A percentile compares a stretch with the other conserved stretches of the same genome.
phyloP scores from a whole-genome alignment of 2,113 vertebrate genomes.

The Benitochromis conjunctus region DNA sequence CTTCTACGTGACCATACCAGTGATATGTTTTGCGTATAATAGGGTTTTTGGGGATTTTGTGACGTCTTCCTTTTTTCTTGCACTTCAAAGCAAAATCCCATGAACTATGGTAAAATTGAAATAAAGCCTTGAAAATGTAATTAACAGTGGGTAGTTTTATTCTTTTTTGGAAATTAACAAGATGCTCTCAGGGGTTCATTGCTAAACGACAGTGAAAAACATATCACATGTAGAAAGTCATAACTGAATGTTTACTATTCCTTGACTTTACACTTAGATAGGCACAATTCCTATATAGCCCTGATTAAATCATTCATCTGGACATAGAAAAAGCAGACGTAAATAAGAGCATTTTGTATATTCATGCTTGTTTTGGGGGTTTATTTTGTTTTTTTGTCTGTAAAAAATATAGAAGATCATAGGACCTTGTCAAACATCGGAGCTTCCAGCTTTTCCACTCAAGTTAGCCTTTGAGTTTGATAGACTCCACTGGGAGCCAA shows the following conservation, averaged over 20 bases:
- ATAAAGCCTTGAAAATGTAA: neutral
- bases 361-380: neutral
- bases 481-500: constrained; percentile 35
- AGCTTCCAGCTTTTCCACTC: constrained; percentile 40
- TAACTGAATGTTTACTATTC: neutral
- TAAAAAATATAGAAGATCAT: constrained; percentile 22
- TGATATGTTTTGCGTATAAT: neutral
- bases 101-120: neutral
- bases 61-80: neutral
- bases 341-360: neutral
- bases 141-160: neutral
- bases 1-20: neutral
- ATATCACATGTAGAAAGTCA: neutral
- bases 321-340: neutral
- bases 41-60: neutral
- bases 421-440: constrained; percentile 18
- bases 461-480: constrained; percentile 18
- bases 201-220: neutral
- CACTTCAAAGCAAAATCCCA: neutral
- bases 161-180: neutral
- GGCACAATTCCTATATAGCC: neutral
- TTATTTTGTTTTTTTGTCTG: neutral
- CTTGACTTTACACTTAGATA: neutral
- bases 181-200: neutral
- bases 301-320: neutral